phyloP scores from a whole-genome alignment of 2,113 vertebrate genomes.

The Scomber scombrus region DNA sequence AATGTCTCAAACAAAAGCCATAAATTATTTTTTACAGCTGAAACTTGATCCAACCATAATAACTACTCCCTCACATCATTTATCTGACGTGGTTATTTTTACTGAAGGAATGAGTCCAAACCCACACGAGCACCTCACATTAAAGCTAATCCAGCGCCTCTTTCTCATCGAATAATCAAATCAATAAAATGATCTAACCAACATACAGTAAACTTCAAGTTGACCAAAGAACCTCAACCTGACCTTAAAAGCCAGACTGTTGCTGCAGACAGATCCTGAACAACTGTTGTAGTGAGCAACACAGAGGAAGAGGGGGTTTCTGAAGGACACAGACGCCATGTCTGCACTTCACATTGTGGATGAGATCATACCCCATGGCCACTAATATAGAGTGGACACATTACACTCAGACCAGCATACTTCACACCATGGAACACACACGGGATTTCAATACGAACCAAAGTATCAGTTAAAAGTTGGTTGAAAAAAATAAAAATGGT shows the following conservation, averaged over 20 bases:
- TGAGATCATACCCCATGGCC: constrained; percentile 59
- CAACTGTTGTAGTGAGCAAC: constrained; percentile 52
- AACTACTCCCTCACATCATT: neutral
- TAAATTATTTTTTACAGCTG: neutral
- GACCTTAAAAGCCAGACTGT: constrained; percentile 38
- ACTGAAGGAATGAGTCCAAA: neutral
- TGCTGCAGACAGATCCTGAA: constrained; percentile 40
- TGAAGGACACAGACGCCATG: constrained; percentile 72
- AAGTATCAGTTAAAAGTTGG: neutral
- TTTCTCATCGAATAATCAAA: constrained; percentile 5
- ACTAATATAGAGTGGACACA: constrained; percentile 31
- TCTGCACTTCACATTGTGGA: constrained; percentile 69
- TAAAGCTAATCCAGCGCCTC: neutral
- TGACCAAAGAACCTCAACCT: constrained; percentile 27
- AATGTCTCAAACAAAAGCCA: neutral
- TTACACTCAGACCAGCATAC: constrained; percentile 23
- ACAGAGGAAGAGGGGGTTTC: neutral
- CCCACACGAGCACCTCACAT: neutral
- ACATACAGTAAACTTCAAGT: neutral
- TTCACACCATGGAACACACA: constrained; percentile 12
- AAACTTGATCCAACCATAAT: neutral
- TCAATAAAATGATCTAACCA: neutral
- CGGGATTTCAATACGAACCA: constrained; percentile 7
- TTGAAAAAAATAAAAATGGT: too few species aligned
- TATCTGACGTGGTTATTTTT: neutral